Percentiles rank a stretch among this genome's conserved stretches.
phyloP scores from a whole-genome alignment of 2,888 invertebrate genomes.

The Sericinus montela region DNA sequence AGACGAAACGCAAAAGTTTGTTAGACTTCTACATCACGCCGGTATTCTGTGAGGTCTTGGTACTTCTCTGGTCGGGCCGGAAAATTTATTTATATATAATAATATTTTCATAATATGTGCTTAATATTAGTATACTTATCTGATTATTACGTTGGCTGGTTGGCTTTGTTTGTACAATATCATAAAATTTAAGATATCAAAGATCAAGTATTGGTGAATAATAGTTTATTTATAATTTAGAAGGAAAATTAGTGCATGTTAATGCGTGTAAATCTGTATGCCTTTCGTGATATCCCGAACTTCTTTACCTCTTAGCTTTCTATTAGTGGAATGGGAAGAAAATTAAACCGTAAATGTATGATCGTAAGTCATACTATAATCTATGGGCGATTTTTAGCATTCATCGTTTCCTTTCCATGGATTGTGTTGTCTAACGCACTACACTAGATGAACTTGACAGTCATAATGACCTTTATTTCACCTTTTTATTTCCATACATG shows the following conservation, averaged over 20 bases:
- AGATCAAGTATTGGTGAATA: too few relatives aligned
- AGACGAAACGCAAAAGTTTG: too few relatives aligned
- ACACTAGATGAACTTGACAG: slow-evolving; percentile 12
- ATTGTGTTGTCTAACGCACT: slow-evolving; percentile 50
- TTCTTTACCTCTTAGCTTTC: slow-evolving; percentile 14
- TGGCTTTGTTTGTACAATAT: too few relatives aligned
- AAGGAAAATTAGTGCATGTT: slow-evolving; percentile 1
- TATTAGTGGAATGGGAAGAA: slow-evolving; percentile 16
- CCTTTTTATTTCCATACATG: background rate
- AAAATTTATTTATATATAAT: too few relatives aligned
- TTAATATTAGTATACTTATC: too few relatives aligned
- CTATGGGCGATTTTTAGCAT: slow-evolving; percentile 16
- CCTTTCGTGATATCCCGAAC: slow-evolving; percentile 1
- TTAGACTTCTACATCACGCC: too few relatives aligned
- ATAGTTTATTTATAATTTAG: background rate
- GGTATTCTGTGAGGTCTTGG: too few relatives aligned
- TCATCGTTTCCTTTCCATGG: slow-evolving; percentile 70
- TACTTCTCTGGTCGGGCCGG: too few relatives aligned
- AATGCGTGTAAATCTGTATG: background rate
- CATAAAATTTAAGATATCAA: too few relatives aligned
- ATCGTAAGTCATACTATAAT: slow-evolving; percentile 11
- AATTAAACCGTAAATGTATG: slow-evolving; percentile 1
- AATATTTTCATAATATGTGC: too few relatives aligned
- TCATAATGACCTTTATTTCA: background rate
- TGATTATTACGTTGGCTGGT: too few relatives aligned